Evolutionary conservation across 2,113 vertebrate species (phyloP), one percentile per base, ranked within the genome.

Genomic region (Salvelinus sp.): DNA sequence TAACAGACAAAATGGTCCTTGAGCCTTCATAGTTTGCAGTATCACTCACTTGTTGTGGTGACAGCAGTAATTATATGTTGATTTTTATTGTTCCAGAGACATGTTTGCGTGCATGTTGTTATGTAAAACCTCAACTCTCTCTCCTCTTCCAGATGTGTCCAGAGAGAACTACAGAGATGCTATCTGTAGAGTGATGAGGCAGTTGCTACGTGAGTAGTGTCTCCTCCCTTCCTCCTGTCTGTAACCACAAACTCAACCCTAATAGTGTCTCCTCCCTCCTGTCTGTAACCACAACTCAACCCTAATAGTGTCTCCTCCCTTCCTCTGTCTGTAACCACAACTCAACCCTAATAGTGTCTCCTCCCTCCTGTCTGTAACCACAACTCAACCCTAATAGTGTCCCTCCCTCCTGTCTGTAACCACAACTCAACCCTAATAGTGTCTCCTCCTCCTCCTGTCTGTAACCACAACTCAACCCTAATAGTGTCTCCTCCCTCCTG

Each of bases 101-200:
- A 44, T 44, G 38, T 44, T 44, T 44, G 38, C 9, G 1, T 23
- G 60, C 60, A 63, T 25, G 6, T 63, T 63, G 14, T 27, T 16
- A 27, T 13, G 64, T 66, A 16, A 44, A 44, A 44, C 27, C 12
- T 64, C 14, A 47, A 3, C 6, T 4, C 25, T 18, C 12, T 54
- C 30, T 14, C 0, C 73, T 76, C 80, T 33, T 63, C 18, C 79
- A 92, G 97, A 98, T 92, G 58, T 88, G 62, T 95, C 94, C 79
- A 93, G 93, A 92, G 95, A 96, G 84, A 98, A 97, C 91, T 96
- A 98, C 81, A 93, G 97, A 87, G 96, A 97, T 89, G 88, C 86
- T 68, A 95, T 98, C 90, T 95, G 96, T 77, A 90, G 79, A 50
- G 93, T 96, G 77, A 96, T 96, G 89, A 95, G 94, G 86, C 94